A percentile compares a stretch with the other conserved stretches of the same genome.
Conservation (phyloP, 2,797 vertebrate genomes). For the Oceanodroma leucorhoa region DNA sequence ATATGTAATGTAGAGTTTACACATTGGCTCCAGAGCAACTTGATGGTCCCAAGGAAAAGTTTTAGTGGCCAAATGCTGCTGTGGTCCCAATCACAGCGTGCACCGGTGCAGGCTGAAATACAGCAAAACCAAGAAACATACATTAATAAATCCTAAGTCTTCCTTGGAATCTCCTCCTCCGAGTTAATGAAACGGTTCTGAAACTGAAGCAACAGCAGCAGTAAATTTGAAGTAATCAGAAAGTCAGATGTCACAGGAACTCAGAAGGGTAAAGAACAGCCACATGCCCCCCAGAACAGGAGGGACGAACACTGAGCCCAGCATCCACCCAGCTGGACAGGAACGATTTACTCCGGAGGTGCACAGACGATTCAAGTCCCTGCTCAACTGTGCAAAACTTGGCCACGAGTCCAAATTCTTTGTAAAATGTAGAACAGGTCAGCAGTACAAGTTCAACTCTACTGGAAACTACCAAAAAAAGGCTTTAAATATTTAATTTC, state of each 20-base stretch:
- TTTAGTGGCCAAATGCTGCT: not conserved
- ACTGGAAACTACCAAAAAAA: not conserved
- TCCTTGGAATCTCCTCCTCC: not conserved
- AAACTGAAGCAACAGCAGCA: not conserved
- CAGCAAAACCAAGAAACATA: not conserved
- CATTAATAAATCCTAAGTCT: not conserved
- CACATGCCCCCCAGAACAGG: not conserved
- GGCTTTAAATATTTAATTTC: not conserved
- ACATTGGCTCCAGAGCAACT: not conserved
- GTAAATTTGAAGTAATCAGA: not conserved
- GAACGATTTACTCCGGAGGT: not conserved
- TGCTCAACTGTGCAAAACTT: not conserved
- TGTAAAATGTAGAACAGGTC: not conserved
- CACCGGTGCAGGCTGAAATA: fast-evolving
- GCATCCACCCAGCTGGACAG: not conserved
- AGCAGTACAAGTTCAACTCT: not conserved
- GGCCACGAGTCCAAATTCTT: not conserved
- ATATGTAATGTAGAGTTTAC: fast-evolving
- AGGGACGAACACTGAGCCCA: not conserved
- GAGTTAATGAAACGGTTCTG: not conserved
- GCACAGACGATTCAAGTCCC: not conserved
- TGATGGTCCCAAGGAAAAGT: not conserved
- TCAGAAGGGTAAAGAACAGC: not conserved
- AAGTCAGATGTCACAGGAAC: not conserved
- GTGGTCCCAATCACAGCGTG: not conserved